Conservation (phyloP, 2,888 invertebrate genomes). For the Piscicola geometra region DNA sequence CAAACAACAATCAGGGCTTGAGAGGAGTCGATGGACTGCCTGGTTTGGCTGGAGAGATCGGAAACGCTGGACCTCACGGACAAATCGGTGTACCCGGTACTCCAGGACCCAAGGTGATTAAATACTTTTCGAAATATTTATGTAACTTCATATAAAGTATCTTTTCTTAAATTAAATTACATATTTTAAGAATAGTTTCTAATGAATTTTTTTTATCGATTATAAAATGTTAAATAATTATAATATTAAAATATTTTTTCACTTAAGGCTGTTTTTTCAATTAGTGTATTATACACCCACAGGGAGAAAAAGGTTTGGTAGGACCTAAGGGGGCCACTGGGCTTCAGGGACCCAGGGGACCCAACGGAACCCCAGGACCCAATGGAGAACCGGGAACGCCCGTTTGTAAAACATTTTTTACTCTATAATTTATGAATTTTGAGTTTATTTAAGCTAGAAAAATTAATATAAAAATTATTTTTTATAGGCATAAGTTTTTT, state of each 20-base stretch:
- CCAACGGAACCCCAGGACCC: slow-evolving; percentile 37
- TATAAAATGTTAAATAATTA: too few relatives aligned
- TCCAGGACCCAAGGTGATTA: slow-evolving; percentile 42
- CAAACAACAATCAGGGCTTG: slow-evolving; percentile 41
- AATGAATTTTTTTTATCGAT: too few relatives aligned
- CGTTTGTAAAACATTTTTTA: slow-evolving; percentile 9
- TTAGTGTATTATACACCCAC: too few relatives aligned
- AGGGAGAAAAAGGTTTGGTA: slow-evolving; percentile 39
- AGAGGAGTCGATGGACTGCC: slow-evolving; percentile 43
- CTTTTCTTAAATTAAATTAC: too few relatives aligned
- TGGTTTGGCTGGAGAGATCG: slow-evolving; percentile 40
- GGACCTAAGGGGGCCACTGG: slow-evolving; percentile 42
- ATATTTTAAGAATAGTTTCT: too few relatives aligned
- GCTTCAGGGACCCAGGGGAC: slow-evolving; percentile 40
- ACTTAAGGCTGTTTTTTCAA: too few relatives aligned
- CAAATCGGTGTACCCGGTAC: slow-evolving; percentile 45
- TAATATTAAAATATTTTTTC: too few relatives aligned
- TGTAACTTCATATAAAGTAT: not conserved
- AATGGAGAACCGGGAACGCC: slow-evolving; percentile 34
- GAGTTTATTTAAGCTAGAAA: too few relatives aligned
- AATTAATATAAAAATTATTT: not conserved
- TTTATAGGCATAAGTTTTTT: not conserved
- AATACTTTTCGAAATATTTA: not conserved
- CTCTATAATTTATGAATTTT: slow-evolving; percentile 2
- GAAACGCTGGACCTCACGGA: slow-evolving; percentile 41